These are phyloP conservation scores for Eueides isabella DNA, from an alignment of 1,140 invertebrate genomes.

Conservation along the genomic window DNA sequence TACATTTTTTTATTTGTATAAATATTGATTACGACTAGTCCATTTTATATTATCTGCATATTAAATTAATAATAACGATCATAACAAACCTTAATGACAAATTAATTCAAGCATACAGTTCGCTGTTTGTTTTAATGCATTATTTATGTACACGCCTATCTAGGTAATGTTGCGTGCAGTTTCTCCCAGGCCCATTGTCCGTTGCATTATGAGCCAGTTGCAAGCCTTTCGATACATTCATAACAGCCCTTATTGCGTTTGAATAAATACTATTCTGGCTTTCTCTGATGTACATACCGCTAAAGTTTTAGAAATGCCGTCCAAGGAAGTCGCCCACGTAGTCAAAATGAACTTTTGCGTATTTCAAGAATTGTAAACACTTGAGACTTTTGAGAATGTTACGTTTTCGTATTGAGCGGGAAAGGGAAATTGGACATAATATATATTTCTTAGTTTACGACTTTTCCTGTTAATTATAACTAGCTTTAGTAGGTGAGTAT, in stretches of 20 bases:
- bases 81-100: constrained; percentile 38
- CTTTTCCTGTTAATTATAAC: background rate
- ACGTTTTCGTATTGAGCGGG: constrained; percentile 24
- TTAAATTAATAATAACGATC: constrained; percentile 3
- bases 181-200: constrained; percentile 58
- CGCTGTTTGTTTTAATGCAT: constrained; percentile 41
- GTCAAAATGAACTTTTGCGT: constrained; percentile 38
- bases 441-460: background rate
- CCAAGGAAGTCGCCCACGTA: constrained; percentile 47
- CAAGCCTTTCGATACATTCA: constrained; percentile 30
- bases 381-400: constrained; percentile 31
- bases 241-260: constrained; percentile 29
- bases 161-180: constrained; percentile 47
- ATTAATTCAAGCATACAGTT: constrained; percentile 40
- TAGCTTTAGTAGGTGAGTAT: background rate
- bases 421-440: constrained; percentile 31
- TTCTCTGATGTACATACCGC: background rate
- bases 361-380: constrained; percentile 34
- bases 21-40: background rate
- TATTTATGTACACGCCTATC: constrained; percentile 38
- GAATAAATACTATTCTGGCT: constrained; percentile 23
- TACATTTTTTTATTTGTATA: background rate
- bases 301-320: constrained; percentile 35
- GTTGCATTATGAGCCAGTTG: constrained; percentile 43
- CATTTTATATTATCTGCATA: background rate